phyloP scores from a whole-genome alignment of 2,113 vertebrate species.

The Phaetusa simplex region DNA sequence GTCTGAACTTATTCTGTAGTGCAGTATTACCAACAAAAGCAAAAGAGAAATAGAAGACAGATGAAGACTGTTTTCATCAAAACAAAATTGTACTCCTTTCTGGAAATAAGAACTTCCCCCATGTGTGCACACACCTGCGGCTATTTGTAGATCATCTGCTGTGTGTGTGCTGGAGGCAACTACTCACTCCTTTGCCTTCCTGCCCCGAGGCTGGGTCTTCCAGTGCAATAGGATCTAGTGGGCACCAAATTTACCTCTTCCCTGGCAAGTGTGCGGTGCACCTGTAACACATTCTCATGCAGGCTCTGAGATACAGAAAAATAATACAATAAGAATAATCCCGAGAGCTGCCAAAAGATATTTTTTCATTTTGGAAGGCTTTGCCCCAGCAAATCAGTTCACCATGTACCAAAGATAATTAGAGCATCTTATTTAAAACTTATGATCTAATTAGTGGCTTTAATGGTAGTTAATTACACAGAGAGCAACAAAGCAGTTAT shows the following conservation, averaged over 20 bases:
- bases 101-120: not conserved
- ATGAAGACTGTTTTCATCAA: not conserved
- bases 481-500: slow-evolving; percentile 79
- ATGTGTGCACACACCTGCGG: fast-evolving
- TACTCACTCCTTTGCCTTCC: not conserved
- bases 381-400: slow-evolving; percentile 72
- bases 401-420: slow-evolving; percentile 79
- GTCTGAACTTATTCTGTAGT: not conserved
- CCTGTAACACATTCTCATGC: not conserved
- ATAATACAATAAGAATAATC: slow-evolving; percentile 32
- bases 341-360: slow-evolving; percentile 28
- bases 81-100: not conserved
- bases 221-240: not conserved
- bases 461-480: slow-evolving; percentile 81
- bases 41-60: not conserved
- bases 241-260: not conserved
- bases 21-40: not conserved
- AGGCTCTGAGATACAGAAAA: not conserved
- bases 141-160: not conserved
- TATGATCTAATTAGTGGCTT: slow-evolving; percentile 81
- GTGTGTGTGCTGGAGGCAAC: not conserved
- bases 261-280: not conserved
- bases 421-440: slow-evolving; percentile 83
- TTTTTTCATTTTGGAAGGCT: slow-evolving; percentile 67
- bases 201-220: not conserved